Conservation (phyloP, 30 jellyfish, hydroid and myxozoan species). For the Hydractinia symbiolongicarpus region DNA sequence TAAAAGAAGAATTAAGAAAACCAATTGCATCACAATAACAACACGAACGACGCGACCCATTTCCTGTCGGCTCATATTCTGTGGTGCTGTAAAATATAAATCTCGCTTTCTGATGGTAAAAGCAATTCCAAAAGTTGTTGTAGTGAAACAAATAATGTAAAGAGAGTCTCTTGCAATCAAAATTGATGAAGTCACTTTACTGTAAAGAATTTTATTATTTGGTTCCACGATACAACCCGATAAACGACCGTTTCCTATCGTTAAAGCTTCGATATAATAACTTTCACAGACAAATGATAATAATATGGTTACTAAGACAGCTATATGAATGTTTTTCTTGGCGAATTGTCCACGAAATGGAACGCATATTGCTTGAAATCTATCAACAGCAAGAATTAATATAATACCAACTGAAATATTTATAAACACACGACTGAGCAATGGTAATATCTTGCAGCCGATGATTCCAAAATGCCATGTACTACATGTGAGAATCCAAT, state of each 20-base stretch:
- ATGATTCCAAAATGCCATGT: constrained; percentile 70
- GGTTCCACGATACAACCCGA: constrained; percentile 8
- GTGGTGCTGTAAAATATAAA: not conserved
- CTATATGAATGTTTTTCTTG: constrained; percentile 35
- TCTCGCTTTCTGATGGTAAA: constrained; percentile 4
- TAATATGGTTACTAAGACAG: constrained; percentile 14
- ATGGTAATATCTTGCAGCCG: constrained; percentile 71
- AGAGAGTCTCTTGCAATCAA: not conserved
- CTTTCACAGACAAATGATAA: constrained; percentile 45
- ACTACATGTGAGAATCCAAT: constrained; percentile 46
- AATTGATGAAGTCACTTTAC: constrained; percentile 3
- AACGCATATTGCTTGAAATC: constrained; percentile 68
- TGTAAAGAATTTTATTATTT: not conserved
- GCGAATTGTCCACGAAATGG: constrained; percentile 57
- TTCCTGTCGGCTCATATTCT: constrained; percentile 9
- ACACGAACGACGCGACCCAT: constrained; percentile 20
- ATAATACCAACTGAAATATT: constrained; percentile 62
- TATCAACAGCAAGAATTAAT: constrained; percentile 61
- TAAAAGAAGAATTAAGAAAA: not conserved
- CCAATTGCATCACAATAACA: constrained; percentile 18
- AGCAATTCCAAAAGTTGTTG: not conserved
- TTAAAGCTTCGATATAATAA: constrained; percentile 26
- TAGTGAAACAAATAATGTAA: not conserved
- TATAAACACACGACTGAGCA: constrained; percentile 44
- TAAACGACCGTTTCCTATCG: not conserved